Evolutionary conservation across 2,797 vertebrate genomes (phyloP).

Genomic region (Sebastes minor): DNA sequence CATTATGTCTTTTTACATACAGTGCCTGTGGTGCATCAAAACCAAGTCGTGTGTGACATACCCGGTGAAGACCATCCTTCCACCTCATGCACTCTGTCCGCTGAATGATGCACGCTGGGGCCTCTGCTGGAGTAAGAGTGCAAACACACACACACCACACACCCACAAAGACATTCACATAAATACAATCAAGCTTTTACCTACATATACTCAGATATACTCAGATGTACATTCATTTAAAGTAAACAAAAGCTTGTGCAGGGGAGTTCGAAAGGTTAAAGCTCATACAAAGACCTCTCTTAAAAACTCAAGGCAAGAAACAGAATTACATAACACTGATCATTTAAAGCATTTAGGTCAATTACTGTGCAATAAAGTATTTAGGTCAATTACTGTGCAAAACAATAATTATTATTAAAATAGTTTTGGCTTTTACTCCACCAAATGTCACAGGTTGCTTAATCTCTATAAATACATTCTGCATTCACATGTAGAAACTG

Average conservation of each 20-base stretch:
- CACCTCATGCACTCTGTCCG: conserved; percentile 84
- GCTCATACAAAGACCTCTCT: background rate
- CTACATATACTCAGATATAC: background rate
- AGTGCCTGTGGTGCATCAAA: conserved; percentile 95
- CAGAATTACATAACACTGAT: background rate
- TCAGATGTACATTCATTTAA: background rate
- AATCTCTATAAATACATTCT: too few relatives aligned
- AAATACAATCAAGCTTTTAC: background rate
- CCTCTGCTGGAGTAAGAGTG: conserved; percentile 91
- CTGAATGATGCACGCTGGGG: conserved; percentile 93
- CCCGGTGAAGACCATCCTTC: conserved; percentile 87
- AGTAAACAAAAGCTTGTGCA: background rate
- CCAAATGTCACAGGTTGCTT: too few relatives aligned
- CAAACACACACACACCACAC: background rate
- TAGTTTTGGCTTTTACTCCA: background rate
- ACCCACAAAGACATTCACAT: background rate
- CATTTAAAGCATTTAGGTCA: background rate
- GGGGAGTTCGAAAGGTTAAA: background rate
- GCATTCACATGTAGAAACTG: too few relatives aligned
- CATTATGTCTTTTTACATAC: conserved; percentile 58
- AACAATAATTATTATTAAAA: background rate
- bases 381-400: background rate
- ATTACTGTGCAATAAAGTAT: background rate
- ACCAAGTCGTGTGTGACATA: conserved; percentile 87
- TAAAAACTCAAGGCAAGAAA: background rate